A percentile compares a stretch with the other conserved stretches of the same genome.
phyloP scores from a whole-genome alignment of 2,797 vertebrate genomes.

The Microcaecilia unicolor region DNA sequence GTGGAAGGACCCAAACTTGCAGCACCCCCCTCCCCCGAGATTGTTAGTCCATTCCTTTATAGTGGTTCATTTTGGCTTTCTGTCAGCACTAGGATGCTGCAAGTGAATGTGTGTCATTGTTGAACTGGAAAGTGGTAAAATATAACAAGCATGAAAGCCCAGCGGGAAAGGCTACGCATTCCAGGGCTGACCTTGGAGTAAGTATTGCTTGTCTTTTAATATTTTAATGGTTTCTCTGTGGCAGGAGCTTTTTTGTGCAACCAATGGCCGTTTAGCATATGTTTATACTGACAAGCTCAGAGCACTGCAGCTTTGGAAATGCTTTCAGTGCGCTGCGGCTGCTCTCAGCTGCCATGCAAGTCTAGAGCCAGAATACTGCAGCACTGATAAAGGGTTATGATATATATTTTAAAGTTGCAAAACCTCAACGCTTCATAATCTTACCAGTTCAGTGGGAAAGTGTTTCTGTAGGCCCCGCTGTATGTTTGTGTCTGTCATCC shows the following conservation, averaged over 20 bases:
- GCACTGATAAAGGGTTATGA: slow-evolving; percentile 45
- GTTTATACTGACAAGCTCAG: slow-evolving; percentile 47
- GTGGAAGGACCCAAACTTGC: slow-evolving; percentile 77
- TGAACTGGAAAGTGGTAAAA: slow-evolving; percentile 82
- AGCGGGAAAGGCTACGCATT: slow-evolving; percentile 97
- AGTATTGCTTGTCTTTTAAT: slow-evolving; percentile 82
- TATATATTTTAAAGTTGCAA: slow-evolving; percentile 55
- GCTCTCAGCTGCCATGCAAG: slow-evolving; percentile 41
- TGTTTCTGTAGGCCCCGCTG: slow-evolving; percentile 52
- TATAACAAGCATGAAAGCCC: slow-evolving; percentile 92
- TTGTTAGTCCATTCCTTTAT: slow-evolving; percentile 64
- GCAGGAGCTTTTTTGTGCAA: slow-evolving; percentile 43
- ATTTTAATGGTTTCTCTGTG: slow-evolving; percentile 65
- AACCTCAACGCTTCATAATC: slow-evolving; percentile 43
- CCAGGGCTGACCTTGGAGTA: slow-evolving; percentile 98
- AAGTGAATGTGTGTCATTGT: slow-evolving; percentile 80
- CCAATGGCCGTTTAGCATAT: slow-evolving; percentile 45
- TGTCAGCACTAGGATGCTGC: slow-evolving; percentile 74
- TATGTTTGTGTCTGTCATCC: slow-evolving; percentile 32
- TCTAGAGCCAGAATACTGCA: too few species aligned
- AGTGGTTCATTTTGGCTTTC: slow-evolving; percentile 76
- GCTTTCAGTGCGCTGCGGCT: slow-evolving; percentile 59
- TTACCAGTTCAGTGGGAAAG: slow-evolving; percentile 45
- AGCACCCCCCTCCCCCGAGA: slow-evolving; percentile 44
- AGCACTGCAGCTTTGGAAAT: slow-evolving; percentile 60